Percentiles rank a stretch among this genome's conserved stretches.
Conservation (phyloP, 30 jellyfish, hydroid and myxozoan species). For the Pseudorhiza aurosa region DNA sequence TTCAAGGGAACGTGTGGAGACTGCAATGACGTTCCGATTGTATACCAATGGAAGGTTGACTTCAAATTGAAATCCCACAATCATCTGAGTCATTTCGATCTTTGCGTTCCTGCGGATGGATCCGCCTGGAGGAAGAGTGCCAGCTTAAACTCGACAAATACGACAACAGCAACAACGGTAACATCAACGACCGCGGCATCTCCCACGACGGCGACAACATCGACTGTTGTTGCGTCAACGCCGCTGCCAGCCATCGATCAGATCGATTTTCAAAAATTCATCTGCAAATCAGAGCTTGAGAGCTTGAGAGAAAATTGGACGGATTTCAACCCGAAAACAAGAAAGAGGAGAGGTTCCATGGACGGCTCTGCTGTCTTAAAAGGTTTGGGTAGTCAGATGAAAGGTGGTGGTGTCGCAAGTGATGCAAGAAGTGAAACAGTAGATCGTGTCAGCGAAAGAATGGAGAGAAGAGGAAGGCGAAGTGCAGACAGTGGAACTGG, state of each 20-base stretch:
- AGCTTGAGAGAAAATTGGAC: conserved; percentile 4
- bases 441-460: too few relatives aligned
- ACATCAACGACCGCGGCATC: conserved; percentile 12
- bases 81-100: conserved; percentile 30
- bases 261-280: conserved; percentile 16
- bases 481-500: neutral
- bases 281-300: conserved; percentile 23
- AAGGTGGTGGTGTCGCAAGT: too few relatives aligned
- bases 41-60: conserved; percentile 51
- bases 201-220: neutral
- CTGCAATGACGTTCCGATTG: conserved; percentile 20
- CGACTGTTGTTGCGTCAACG: neutral
- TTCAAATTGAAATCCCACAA: conserved; percentile 8
- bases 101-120: conserved; percentile 65
- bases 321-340: neutral
- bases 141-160: conserved; percentile 23
- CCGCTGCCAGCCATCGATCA: neutral
- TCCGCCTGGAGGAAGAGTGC: conserved; percentile 43
- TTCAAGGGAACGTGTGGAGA: conserved; percentile 32
- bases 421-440: too few relatives aligned
- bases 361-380: neutral
- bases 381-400: neutral
- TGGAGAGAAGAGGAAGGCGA: too few relatives aligned
- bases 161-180: conserved; percentile 15
- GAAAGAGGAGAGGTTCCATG: neutral